Conservation (phyloP, 1,140 invertebrate species). For the Meloidogyne floridensis region DNA sequence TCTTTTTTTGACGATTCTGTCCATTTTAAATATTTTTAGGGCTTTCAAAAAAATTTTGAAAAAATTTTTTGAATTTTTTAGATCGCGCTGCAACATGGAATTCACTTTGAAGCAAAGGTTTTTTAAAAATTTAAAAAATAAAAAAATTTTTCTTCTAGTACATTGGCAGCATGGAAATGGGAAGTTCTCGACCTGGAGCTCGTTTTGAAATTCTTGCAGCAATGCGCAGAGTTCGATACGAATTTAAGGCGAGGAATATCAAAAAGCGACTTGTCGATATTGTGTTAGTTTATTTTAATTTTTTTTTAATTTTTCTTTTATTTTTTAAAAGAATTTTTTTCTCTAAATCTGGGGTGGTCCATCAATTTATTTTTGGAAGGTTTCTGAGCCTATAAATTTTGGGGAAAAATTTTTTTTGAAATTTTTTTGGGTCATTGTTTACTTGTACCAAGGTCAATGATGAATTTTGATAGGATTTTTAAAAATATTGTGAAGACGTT, state of each 20-base stretch:
- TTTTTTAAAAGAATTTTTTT: not conserved
- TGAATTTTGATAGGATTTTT: too few species aligned
- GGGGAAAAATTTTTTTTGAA: too few species aligned
- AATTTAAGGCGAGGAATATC: constrained; percentile 93
- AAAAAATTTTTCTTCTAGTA: constrained; percentile 73
- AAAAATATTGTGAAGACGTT: too few species aligned
- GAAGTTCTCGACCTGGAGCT: constrained; percentile 79
- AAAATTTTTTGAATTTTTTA: constrained; percentile 64
- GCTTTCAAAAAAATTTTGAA: not conserved
- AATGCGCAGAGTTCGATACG: constrained; percentile 94
- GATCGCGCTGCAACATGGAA: constrained; percentile 92
- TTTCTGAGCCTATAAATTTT: too few species aligned
- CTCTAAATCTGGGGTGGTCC: not conserved
- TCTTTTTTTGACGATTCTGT: too few species aligned
- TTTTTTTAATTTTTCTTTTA: not conserved
- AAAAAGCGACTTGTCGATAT: constrained; percentile 96
- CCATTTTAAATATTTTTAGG: too few species aligned
- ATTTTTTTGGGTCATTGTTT: too few species aligned
- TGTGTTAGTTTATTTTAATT: constrained; percentile 12
- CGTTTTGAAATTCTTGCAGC: constrained; percentile 95
- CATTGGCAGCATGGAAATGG: constrained; percentile 94
- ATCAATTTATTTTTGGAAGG: too few species aligned
- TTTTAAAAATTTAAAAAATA: constrained; percentile 12
- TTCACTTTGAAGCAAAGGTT: constrained; percentile 95
- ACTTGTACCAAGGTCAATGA: too few species aligned